Base-by-base conservation (phyloP, 2,113 vertebrate genomes). In the Clarias batrachus region DNA sequence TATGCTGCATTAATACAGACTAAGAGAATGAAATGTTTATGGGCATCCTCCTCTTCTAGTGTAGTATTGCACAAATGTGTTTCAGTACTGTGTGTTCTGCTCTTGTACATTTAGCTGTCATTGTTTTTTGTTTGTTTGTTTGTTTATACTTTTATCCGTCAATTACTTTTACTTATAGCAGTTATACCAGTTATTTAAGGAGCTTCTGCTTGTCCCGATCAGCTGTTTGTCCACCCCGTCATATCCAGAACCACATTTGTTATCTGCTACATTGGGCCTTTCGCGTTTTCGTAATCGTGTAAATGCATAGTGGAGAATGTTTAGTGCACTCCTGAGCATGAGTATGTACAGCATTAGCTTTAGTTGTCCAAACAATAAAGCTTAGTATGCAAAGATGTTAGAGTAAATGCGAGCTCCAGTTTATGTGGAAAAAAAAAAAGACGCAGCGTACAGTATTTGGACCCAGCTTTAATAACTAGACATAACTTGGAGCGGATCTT, bases 401-500 rank as follows among this genome's bases (percentile, higher is more conserved):
- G 27, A 83, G 16, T 70, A 70, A 12, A 59, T 21, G 9, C 3
- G 21, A 37, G 23, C 14, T 37, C 11, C 33, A 8, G 27, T 80
- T 9, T 10, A 59, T 59, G 11, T 80, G 56, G 27, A 62, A 81
- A 37, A 37, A 37, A 37, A 37, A 37, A 37, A 37, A 6, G 33
- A 33, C 6, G 33, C 21, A 21, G 2, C 59, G 2, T 23, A 23
- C 48, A 48, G 7, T 48, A 8, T 60, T 17, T 27, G 33, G 56
- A 84, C 77, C 27, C 77, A 25, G 16, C 56, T 79, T 79, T 79
- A 59, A 59, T 60, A 79, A 79, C 59, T 17, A 33, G 33, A 33
- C n/a, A 33, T 17, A 60, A 59, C 68, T 60, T 41, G 82, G 82
- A 83, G 19, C 27, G 11, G 82, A 85, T 60, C 59, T 48, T 66